A percentile compares a stretch with the other conserved stretches of the same genome.
Evolutionary conservation across 2,113 vertebrate species (phyloP).

Genomic region (Scophthalmus maximus): DNA sequence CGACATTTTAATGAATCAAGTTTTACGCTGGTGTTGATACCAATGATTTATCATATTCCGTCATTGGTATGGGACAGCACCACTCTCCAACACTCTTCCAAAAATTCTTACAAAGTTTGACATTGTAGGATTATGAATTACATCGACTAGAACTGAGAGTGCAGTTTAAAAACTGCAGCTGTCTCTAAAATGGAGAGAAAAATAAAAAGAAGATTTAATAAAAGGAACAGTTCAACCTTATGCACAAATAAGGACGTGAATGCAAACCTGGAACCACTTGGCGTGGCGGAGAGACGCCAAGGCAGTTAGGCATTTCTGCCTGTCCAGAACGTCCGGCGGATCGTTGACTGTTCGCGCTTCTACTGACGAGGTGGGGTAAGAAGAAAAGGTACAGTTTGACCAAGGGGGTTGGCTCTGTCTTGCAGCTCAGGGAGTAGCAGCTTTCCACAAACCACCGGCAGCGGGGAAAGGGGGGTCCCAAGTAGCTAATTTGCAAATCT

Average conservation of each 20-base stretch:
- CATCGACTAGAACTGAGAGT: slow-evolving; percentile 26
- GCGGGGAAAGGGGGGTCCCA: slow-evolving; percentile 76
- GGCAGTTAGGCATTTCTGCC: slow-evolving; percentile 99
- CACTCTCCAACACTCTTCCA: slow-evolving; percentile 5
- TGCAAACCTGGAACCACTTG: slow-evolving; percentile 99
- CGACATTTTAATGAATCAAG: slow-evolving; percentile 36
- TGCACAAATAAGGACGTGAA: slow-evolving; percentile 96
- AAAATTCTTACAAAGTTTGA: slow-evolving; percentile 8
- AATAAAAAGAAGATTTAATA: slow-evolving; percentile 48
- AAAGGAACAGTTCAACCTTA: slow-evolving; percentile 68
- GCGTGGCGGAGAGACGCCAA: slow-evolving; percentile 99
- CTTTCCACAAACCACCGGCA: slow-evolving; percentile 80
- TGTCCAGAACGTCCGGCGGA: slow-evolving; percentile 99
- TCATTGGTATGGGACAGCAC: slow-evolving; percentile 49
- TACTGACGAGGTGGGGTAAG: slow-evolving; percentile 98
- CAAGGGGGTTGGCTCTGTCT: slow-evolving; percentile 98
- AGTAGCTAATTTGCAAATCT: slow-evolving; percentile 16
- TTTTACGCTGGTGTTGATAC: slow-evolving; percentile 67
- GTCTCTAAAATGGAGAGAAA: slow-evolving; percentile 38
- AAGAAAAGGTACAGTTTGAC: slow-evolving; percentile 99
- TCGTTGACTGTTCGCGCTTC: slow-evolving; percentile 96
- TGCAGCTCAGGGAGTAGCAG: slow-evolving; percentile 92
- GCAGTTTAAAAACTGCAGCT: slow-evolving; percentile 30
- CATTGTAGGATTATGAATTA: slow-evolving; percentile 14
- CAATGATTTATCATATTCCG: slow-evolving; percentile 39